Evolutionary conservation across 2,113 vertebrate genomes (phyloP).

Genomic region (Bos taurus): ARS-UCD2.0 NC_037346.1:42150501-42151000

Average conservation of each 20-base stretch:
- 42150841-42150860: not conserved
- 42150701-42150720: not conserved
- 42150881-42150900: not conserved
- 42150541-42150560: not conserved
- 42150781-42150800: not conserved
- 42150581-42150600: not conserved
- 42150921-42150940: not conserved
- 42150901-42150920: not conserved
- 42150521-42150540: not conserved
- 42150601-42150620: not conserved
- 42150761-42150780: not conserved
- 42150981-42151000: not conserved
- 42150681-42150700: not conserved
- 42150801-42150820: not conserved
- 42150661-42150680: constrained; percentile 1
- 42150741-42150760: not conserved
- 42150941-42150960: not conserved
- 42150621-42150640: not conserved
- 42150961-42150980: not conserved
- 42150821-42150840: not conserved
- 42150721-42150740: not conserved
- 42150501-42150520: not conserved
- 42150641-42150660: not conserved
- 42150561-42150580: not conserved
- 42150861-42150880: not conserved